phyloP scores from a whole-genome alignment of 2,113 vertebrate species.

The Centropus bengalensis region DNA sequence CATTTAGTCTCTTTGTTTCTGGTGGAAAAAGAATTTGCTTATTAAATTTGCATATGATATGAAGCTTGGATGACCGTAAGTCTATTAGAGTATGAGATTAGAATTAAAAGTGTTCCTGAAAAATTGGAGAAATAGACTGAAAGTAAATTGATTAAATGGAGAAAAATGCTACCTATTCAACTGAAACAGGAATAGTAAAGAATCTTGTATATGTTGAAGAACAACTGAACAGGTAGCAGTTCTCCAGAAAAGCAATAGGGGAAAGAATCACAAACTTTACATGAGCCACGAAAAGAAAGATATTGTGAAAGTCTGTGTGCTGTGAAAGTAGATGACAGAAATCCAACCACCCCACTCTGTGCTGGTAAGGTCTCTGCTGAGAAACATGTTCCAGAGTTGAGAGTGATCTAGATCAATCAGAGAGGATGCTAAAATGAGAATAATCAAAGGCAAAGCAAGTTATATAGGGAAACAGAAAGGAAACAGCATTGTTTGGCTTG shows the following conservation, averaged over 20 bases:
- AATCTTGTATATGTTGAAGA: neutral
- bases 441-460: neutral
- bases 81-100: neutral
- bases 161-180: neutral
- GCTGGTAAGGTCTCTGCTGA: neutral
- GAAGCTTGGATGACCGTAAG: neutral
- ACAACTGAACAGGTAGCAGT: neutral
- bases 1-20: neutral
- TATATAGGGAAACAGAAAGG: neutral
- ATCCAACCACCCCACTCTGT: neutral
- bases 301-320: neutral
- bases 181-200: neutral
- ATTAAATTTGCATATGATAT: constrained; percentile 14
- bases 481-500: neutral
- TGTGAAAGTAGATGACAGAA: neutral
- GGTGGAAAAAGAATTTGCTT: neutral
- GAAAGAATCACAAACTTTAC: neutral
- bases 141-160: constrained; percentile 24
- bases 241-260: neutral
- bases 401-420: neutral
- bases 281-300: neutral
- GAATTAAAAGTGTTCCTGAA: constrained; percentile 9
- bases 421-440: neutral
- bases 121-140: constrained; percentile 24
- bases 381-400: neutral